Base-by-base conservation (phyloP, 2,888 invertebrate genomes). In the Psylliodes chrysocephalus region DNA sequence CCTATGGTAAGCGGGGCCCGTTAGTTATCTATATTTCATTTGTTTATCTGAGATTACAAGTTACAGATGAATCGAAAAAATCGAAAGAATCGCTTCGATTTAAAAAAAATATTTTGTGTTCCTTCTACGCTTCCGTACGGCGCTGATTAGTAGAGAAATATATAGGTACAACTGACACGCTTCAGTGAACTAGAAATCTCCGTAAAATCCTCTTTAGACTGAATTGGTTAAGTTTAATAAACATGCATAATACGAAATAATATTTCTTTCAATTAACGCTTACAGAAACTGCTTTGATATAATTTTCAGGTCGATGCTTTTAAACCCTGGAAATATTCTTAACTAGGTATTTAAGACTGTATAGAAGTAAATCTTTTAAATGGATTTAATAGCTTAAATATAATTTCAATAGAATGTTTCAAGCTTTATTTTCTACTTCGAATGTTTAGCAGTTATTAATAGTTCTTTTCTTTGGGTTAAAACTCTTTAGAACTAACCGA, bases 211-310 rank as follows among this genome's bases (percentile, higher is more conserved):
- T 33, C 33, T 33, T 33, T 33, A n/a, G 7, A 10, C n/a, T 7
- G 7, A 7, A 8, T n/a, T n/a, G 33, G 14, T 35, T 35, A 35
- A 35, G 12, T 14, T 33, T 33, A n/a, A 35, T 35, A 35, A 35
- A 35, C 14, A 14, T 19, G 10, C 22, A 25, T 46, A 46, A 22
- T 19, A 8, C 14, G 15, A 44, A 44, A 44, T 44, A 44, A 17
- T 44, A 44, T 44, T 44, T 44, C 44, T 44, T 44, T 44, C 17
- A 46, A 22, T 46, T 46, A 46, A 46, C 46, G 12, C 46, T 22
- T 46, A 46, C 15, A 46, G 46, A 46, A 46, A 19, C 22, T 19
- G 10, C 46, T 46, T 46, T 46, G 46, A 46, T 46, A 46, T 14
- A 25, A 10, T 46, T 46, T 46, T 46, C 46, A 25, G 46, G n/a